A percentile compares a stretch with the other conserved stretches of the same genome.
Conservation (phyloP, 2,113 vertebrate genomes). For the Conger conger region DNA sequence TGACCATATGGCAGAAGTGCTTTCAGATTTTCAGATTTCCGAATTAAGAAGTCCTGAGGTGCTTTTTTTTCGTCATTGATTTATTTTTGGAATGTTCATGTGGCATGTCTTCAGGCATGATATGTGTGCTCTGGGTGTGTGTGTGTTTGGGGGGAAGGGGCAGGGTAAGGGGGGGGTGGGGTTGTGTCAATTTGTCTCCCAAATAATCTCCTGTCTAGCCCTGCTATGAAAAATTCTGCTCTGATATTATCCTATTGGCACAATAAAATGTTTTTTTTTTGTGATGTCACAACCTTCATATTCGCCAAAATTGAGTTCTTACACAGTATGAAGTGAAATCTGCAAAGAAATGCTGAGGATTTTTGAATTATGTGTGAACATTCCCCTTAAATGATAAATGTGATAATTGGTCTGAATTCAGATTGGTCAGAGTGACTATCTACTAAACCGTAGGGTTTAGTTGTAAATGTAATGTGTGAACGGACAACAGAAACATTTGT, state of each 20-base stretch:
- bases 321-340: too few species aligned
- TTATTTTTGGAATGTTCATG: background rate
- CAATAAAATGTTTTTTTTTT: too few species aligned
- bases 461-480: too few species aligned
- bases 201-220: background rate
- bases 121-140: background rate
- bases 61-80: background rate
- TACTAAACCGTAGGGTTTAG: background rate
- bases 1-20: slow-evolving; percentile 66
- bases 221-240: background rate
- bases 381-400: too few species aligned
- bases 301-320: too few species aligned
- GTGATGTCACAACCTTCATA: too few species aligned
- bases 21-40: slow-evolving; percentile 43
- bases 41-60: slow-evolving; percentile 8
- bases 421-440: too few species aligned
- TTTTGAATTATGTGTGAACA: too few species aligned
- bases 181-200: background rate
- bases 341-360: too few species aligned
- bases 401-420: background rate
- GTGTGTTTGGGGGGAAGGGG: background rate
- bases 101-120: background rate
- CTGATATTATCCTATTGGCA: background rate
- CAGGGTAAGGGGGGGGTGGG: background rate
- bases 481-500: too few species aligned